Percentiles rank a stretch among this genome's conserved stretches.
Conservation (phyloP, 1,140 invertebrate species). For the Laupala kohalensis region DNA sequence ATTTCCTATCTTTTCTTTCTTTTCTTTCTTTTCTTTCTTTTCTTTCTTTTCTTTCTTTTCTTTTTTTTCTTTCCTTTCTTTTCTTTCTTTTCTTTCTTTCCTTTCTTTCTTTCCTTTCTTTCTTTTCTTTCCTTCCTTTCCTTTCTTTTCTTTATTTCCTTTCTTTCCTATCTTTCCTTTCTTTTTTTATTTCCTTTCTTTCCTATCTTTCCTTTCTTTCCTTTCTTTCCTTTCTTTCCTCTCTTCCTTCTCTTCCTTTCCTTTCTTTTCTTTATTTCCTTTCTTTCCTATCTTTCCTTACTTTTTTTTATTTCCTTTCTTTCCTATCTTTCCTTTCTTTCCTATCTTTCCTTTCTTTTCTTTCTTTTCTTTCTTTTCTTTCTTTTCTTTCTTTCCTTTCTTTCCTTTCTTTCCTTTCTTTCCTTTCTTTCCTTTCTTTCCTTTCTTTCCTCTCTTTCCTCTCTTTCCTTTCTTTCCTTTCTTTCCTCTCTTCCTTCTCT, state of each 20-base stretch:
- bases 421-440: background rate
- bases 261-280: background rate
- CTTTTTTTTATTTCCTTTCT: no score
- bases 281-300: background rate
- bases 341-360: no score
- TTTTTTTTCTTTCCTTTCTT: background rate
- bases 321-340: no score
- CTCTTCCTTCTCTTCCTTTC: no score
- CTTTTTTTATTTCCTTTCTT: background rate
- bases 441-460: background rate
- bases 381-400: background rate
- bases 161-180: background rate
- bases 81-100: background rate
- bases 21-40: background rate
- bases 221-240: no score
- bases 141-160: no score
- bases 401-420: background rate
- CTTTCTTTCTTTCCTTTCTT: background rate
- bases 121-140: background rate
- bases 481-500: background rate
- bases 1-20: background rate
- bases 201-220: background rate
- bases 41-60: background rate
- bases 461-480: background rate
- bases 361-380: no score